Conservation (phyloP, 2,113 vertebrate genomes). For the Coregonus clupeaformis region DNA sequence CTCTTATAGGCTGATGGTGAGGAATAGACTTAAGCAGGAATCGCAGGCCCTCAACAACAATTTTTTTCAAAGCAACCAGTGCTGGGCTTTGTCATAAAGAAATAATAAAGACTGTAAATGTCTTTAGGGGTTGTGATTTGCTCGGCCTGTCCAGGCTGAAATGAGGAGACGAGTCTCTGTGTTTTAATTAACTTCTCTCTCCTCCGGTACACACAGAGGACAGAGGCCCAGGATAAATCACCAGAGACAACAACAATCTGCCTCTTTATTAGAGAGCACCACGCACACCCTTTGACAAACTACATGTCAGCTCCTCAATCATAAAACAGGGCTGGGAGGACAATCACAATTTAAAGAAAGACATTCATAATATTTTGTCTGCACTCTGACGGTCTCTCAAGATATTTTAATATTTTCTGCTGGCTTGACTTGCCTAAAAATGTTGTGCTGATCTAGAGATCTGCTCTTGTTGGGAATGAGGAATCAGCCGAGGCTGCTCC, state of each 20-base stretch:
- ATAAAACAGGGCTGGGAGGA: constrained; percentile 54
- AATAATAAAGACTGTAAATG: constrained; percentile 58
- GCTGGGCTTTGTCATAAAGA: constrained; percentile 43
- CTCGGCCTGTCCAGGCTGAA: constrained; percentile 46
- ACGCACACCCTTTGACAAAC: constrained; percentile 50
- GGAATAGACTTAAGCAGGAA: background rate
- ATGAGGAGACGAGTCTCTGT: constrained; percentile 48
- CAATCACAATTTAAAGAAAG: constrained; percentile 39
- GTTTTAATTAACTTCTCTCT: constrained; percentile 68
- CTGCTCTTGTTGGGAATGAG: background rate
- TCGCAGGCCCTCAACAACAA: background rate
- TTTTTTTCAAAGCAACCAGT: constrained; percentile 29
- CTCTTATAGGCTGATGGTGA: background rate
- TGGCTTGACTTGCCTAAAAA: background rate
- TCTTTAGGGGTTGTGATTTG: constrained; percentile 61
- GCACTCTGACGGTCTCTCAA: constrained; percentile 8
- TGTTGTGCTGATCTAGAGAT: background rate
- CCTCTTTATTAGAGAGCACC: constrained; percentile 61
- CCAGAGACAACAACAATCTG: constrained; percentile 60
- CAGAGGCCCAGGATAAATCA: constrained; percentile 67
- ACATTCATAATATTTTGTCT: constrained; percentile 30
- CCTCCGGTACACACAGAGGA: constrained; percentile 51
- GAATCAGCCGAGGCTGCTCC: no score
- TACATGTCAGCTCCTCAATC: constrained; percentile 42
- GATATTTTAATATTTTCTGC: background rate